Percentiles rank a stretch among this genome's conserved stretches.
Evolutionary conservation across 2,113 vertebrate species (phyloP).

Genomic region (Dromas ardeola): DNA sequence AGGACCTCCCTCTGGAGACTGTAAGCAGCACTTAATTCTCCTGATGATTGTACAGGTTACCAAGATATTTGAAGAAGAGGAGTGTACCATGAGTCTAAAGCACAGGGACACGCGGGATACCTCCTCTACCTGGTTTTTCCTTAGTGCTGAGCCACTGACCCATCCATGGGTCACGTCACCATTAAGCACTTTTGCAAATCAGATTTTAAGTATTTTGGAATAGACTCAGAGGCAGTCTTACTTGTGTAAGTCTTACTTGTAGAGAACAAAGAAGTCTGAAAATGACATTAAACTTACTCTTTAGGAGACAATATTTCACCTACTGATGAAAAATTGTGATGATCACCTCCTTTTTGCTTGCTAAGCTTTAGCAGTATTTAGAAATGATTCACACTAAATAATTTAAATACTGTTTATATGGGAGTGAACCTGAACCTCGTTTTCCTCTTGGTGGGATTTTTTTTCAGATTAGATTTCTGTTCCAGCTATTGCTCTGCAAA

Average conservation of each 20-base stretch:
- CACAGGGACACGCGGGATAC: background rate
- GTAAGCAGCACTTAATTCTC: background rate
- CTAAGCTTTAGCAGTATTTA: background rate
- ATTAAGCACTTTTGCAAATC: background rate
- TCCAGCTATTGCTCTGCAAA: background rate
- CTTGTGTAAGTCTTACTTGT: background rate
- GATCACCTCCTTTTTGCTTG: background rate
- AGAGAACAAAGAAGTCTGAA: background rate
- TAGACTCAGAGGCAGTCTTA: background rate
- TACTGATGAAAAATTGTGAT: background rate
- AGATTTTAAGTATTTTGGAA: background rate
- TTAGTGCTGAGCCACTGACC: background rate
- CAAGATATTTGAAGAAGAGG: background rate
- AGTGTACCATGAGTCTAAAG: background rate
- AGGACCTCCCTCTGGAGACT: background rate
- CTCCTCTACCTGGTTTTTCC: background rate
- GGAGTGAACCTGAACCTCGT: background rate
- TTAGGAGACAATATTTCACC: background rate
- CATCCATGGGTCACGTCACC: background rate
- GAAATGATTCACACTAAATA: background rate
- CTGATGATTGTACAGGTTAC: background rate
- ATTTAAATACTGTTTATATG: background rate
- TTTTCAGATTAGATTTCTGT: background rate
- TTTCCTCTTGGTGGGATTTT: background rate
- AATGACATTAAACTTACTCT: background rate